Percentiles rank a stretch among this genome's conserved stretches.
phyloP scores from a whole-genome alignment of 1,140 invertebrate species.

The Formica selysi region DNA sequence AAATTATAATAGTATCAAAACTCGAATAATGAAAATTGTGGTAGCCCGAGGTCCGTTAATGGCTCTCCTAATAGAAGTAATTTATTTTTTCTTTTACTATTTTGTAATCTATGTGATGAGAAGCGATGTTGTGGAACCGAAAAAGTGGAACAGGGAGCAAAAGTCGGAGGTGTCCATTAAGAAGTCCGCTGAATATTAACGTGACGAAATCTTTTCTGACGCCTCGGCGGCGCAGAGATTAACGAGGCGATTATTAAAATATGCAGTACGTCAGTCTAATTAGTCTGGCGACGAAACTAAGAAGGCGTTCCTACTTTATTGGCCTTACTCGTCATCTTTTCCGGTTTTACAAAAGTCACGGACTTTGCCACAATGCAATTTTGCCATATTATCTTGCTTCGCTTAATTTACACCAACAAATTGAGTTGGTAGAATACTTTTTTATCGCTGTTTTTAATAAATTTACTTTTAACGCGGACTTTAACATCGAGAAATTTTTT shows the following conservation, averaged over 20 bases:
- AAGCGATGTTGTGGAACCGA: background rate
- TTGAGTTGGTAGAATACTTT: constrained; percentile 13
- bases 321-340: constrained; percentile 11
- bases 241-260: constrained; percentile 76
- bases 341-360: constrained; percentile 17
- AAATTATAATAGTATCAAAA: constrained; percentile 12
- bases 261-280: constrained; percentile 70
- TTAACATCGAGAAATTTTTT: background rate
- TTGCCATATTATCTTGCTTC: constrained; percentile 40
- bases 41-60: constrained; percentile 17
- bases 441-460: constrained; percentile 13
- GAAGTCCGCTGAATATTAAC: constrained; percentile 75
- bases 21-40: constrained; percentile 13
- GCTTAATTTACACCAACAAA: constrained; percentile 52
- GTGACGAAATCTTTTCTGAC: constrained; percentile 63
- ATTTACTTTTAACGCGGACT: constrained; percentile 29
- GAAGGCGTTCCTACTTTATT: constrained; percentile 34
- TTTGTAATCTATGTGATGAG: constrained; percentile 1
- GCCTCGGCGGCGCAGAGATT: constrained; percentile 54
- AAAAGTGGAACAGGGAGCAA: constrained; percentile 46
- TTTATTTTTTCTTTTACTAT: constrained; percentile 31
- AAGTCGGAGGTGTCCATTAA: constrained; percentile 66
- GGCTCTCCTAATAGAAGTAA: constrained; percentile 33
- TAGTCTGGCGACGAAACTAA: constrained; percentile 61
- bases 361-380: constrained; percentile 44